Base-by-base conservation (phyloP, 2,797 vertebrate species). In the Sardinella longiceps region DNA sequence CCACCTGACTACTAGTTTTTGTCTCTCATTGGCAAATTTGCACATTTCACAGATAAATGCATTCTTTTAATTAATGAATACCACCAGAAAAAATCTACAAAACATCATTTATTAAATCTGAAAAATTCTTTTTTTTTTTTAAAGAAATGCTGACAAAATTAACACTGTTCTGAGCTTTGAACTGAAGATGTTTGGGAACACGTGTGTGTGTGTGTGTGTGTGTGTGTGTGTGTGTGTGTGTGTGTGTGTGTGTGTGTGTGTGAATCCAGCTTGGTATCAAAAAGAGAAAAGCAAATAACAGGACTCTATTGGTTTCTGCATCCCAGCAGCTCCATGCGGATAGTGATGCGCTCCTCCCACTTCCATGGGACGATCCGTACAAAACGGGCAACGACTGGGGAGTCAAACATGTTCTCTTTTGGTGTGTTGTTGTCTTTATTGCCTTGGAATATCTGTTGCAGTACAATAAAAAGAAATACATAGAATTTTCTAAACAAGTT, bases 301-400 rank as follows among this genome's bases (percentile, higher is more conserved):
- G 37, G 82, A 48, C 43, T 88, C 85, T 94, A 97, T 82, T 95
- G 91, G 0, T 99, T 97, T 50, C 48, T 12, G 5, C 98, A 99
- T 94, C 98, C 98, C 53, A 98, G 94, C 82, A 99, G 95, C 90
- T 99, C 98, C 80, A 99, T 96, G 87, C 98, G 97, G 89, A 99
- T 92, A 0, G 98, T 99, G 92, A 98, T 99, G 63, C 95, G 96
- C 0, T 94, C 93, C 83, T 94, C 95, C 84, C 97, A 99, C 58
- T 94, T 87, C 87, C 96, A 90, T 0, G 98, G 98, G 85, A 97
- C 92, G 90, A 99, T 93, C 23, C 97, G 96, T 88, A 99, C 90
- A 83, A 95, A 97, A 90, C 97, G 97, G 0, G 93, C 92, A 2
- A 96, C 94, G 82, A 99, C 92, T 0, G 98, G 95, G 6, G 94